Percentiles rank a stretch among this genome's conserved stretches.
Conservation (phyloP, 2,888 invertebrate species). For the Alloplasta piceator region DNA sequence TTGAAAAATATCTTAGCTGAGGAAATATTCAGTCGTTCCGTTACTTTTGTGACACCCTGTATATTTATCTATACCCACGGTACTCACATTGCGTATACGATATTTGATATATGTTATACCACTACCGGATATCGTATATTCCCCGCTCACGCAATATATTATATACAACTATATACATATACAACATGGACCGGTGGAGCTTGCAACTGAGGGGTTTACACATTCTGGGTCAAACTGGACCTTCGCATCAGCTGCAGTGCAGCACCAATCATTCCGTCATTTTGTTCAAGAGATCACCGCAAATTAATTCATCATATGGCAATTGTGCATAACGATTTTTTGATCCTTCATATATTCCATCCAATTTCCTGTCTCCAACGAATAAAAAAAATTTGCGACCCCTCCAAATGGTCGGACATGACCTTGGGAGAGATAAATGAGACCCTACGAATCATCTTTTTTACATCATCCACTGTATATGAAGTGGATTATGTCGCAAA, state of each 20-base stretch:
- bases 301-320: conserved; percentile 20
- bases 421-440: too few relatives aligned
- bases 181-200: neutral
- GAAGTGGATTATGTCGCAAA: too few relatives aligned
- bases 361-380: too few relatives aligned
- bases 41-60: neutral
- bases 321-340: conserved; percentile 9
- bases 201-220: conserved; percentile 31
- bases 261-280: conserved; percentile 50
- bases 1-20: too few relatives aligned
- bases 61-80: conserved; percentile 17
- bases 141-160: conserved; percentile 55
- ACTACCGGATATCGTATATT: conserved; percentile 48
- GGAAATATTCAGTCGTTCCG: too few relatives aligned
- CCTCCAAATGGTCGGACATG: too few relatives aligned
- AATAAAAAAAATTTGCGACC: too few relatives aligned
- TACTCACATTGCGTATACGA: conserved; percentile 35
- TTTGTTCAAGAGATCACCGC: conserved; percentile 4
- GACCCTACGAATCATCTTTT: too few relatives aligned
- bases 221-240: conserved; percentile 40
- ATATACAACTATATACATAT: conserved; percentile 25
- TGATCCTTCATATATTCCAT: too few relatives aligned
- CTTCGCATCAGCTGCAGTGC: conserved; percentile 29
- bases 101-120: conserved; percentile 46
- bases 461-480: too few relatives aligned